Base-by-base conservation (phyloP, 2,113 vertebrate genomes). In the Cervus canadensis region DNA sequence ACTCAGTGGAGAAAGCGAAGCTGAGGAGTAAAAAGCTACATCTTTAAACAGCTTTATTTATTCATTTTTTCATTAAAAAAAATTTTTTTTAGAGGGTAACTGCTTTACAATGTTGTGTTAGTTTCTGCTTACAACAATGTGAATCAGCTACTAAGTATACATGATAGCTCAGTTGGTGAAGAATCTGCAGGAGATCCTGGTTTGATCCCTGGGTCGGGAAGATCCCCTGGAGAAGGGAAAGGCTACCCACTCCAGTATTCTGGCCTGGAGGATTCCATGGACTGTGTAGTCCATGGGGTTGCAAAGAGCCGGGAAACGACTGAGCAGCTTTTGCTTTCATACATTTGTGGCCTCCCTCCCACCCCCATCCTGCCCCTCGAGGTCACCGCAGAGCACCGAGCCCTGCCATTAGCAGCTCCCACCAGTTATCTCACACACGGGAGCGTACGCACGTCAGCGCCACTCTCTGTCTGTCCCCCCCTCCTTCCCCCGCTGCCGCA, bases 341-440 rank as follows among this genome's bases (percentile, higher is more conserved):
- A 43, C 36, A 76, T 26, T 76, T 26, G 25, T 43, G 1, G 2
- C 71, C 71, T 40, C 36, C 71, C 71, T 71, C 71, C 36, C 12
- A 4, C 21, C 36, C 5, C 12, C 21, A 26, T 76, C 36, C 71
- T 71, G n/a, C 19, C n/a, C 67, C 36, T 40, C 5, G 21, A 14
- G 71, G 71, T 43, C 71, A 76, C 7, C 23, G 25, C 36, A 76
- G 71, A 26, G 71, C 21, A 43, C 36, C 71, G 1, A 14, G 21
- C 36, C 3, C 2, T 1, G 36, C 36, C n/a, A 43, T 3, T 7
- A 25, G 36, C 36, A 14, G 71, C 71, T 74, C 36, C 71, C 11
- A 11, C 36, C 1, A 0, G 40, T 40, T 26, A 40, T 12, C 7
- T 26, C 25, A 7, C 6, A 76, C 36, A 3, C 0, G 21, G 21